phyloP scores from a whole-genome alignment of 2,113 vertebrate species.

The Cygnus buccinator region DNA sequence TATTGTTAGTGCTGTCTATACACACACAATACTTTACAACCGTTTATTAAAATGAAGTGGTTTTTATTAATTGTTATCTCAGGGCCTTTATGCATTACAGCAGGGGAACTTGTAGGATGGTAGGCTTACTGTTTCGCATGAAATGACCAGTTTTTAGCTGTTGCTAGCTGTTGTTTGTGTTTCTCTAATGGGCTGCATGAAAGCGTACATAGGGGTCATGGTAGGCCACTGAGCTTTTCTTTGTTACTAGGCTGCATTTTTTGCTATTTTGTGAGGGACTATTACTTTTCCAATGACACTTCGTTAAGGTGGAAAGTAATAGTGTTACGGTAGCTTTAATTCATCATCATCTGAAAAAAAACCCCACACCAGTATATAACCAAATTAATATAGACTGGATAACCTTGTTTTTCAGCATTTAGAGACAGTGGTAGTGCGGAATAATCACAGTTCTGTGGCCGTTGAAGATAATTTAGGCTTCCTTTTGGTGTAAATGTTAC shows the following conservation, averaged over 20 bases:
- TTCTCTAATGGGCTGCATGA: neutral
- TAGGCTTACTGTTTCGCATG: neutral
- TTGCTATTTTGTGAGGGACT: neutral
- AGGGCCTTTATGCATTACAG: neutral
- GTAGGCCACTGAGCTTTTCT: neutral
- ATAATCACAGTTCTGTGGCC: neutral
- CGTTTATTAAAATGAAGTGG: neutral
- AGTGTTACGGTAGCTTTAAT: neutral
- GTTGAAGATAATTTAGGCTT: neutral
- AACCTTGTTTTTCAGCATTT: neutral
- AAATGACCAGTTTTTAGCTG: neutral
- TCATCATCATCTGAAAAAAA: neutral
- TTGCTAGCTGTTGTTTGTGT: neutral
- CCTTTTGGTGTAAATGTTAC: neutral
- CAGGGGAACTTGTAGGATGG: neutral
- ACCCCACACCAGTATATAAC: neutral
- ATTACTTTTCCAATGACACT: neutral
- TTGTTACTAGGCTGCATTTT: neutral
- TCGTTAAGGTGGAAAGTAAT: neutral
- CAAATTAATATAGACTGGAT: neutral
- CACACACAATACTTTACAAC: neutral
- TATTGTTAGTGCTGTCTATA: neutral
- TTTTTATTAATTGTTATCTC: neutral
- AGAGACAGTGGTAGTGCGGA: neutral
- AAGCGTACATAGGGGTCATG: neutral